Evolutionary conservation across 2,797 vertebrate species (phyloP).

Genomic region (Microctenopoma stevenorrisi): DNA sequence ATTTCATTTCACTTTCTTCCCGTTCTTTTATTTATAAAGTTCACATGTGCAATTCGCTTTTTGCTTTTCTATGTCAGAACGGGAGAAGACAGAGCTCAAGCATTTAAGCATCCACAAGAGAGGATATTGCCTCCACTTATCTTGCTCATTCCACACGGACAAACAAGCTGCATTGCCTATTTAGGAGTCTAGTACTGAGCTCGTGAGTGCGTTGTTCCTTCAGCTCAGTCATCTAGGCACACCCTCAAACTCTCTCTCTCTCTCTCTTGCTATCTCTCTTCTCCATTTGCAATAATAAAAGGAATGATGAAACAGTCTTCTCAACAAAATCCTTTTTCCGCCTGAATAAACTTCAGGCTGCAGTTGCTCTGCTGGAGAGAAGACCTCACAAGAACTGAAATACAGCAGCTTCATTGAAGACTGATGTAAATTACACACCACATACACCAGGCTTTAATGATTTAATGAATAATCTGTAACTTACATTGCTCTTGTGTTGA

Average conservation of each 20-base stretch:
- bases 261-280: conserved; percentile 9
- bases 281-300: conserved; percentile 48
- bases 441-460: neutral
- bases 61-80: neutral
- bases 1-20: conserved; percentile 9
- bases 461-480: conserved; percentile 21
- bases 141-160: conserved; percentile 26
- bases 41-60: neutral
- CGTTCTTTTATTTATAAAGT: conserved; percentile 5
- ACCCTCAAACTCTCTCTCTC: conserved; percentile 13
- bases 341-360: conserved; percentile 37
- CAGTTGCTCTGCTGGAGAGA: conserved; percentile 7
- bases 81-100: neutral
- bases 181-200: conserved; percentile 66
- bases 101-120: conserved; percentile 19
- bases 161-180: conserved; percentile 75
- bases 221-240: conserved; percentile 37
- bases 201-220: conserved; percentile 38
- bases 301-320: conserved; percentile 42
- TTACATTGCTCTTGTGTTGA: neutral
- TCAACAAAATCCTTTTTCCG: conserved; percentile 16
- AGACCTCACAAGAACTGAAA: conserved; percentile 18
- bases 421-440: conserved; percentile 30
- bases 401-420: conserved; percentile 21
- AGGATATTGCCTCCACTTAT: conserved; percentile 38